Conservation (phyloP, 2,113 vertebrate genomes). For the Dromas ardeola region DNA sequence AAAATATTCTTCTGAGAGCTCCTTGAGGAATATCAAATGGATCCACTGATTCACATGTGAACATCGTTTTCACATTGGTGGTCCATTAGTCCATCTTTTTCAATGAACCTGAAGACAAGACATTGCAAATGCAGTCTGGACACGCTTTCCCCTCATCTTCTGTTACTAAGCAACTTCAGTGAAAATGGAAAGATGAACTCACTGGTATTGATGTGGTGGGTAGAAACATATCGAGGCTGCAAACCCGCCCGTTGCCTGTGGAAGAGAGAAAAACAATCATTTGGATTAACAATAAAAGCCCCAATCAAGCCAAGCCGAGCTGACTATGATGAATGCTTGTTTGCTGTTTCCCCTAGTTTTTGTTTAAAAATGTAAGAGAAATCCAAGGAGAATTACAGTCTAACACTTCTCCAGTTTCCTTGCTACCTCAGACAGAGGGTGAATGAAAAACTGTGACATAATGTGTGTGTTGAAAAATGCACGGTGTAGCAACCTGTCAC, state of each 20-base stretch:
- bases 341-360: neutral
- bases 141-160: constrained; percentile 46
- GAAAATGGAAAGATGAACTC: constrained; percentile 57
- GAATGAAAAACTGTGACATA: neutral
- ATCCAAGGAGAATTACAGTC: neutral
- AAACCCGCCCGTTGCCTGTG: constrained; percentile 1
- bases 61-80: constrained; percentile 33
- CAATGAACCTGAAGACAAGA: constrained; percentile 41
- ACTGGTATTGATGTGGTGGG: constrained; percentile 41
- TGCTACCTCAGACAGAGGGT: neutral
- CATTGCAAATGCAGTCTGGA: constrained; percentile 8
- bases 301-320: neutral
- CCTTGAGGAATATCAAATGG: constrained; percentile 11
- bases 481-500: neutral
- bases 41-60: constrained; percentile 25
- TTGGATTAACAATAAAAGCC: neutral
- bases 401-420: neutral
- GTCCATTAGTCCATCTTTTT: constrained; percentile 55
- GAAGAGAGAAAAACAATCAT: neutral
- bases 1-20: constrained; percentile 30
- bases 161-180: constrained; percentile 64
- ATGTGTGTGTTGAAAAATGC: neutral
- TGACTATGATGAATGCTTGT: neutral
- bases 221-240: constrained; percentile 34
- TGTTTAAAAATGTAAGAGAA: neutral